phyloP scores from a whole-genome alignment of 2,888 invertebrate genomes.

The Dryocosmus kuriphilus region DNA sequence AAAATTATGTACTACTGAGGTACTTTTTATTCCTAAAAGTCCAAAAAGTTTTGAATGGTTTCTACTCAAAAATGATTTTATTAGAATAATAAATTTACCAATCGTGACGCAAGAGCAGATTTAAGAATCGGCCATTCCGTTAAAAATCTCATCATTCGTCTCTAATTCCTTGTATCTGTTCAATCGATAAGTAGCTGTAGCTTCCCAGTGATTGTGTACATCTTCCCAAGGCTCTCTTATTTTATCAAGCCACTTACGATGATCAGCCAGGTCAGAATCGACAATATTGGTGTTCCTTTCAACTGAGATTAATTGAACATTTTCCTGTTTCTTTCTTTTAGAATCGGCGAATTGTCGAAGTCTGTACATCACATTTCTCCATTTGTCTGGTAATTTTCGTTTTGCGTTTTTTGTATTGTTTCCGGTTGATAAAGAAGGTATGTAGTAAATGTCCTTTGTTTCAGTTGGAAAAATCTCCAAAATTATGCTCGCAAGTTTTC shows the following conservation, averaged over 20 bases:
- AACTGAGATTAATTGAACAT: no score
- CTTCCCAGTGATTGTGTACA: no score
- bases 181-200: slow-evolving; percentile 38
- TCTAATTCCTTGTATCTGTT: neutral
- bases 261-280: no score
- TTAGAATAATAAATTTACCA: slow-evolving; percentile 37
- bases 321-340: no score
- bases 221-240: no score
- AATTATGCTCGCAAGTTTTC: slow-evolving; percentile 34
- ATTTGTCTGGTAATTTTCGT: slow-evolving; percentile 44
- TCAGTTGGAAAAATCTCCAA: slow-evolving; percentile 40
- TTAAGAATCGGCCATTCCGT: slow-evolving; percentile 42
- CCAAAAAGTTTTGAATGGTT: neutral
- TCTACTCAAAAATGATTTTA: neutral
- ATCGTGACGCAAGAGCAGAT: slow-evolving; percentile 11
- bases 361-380: slow-evolving; percentile 32
- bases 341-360: no score
- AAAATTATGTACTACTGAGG: neutral
- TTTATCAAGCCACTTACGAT: no score
- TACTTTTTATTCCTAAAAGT: neutral
- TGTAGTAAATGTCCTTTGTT: slow-evolving; percentile 41
- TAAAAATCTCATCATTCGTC: neutral
- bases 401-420: slow-evolving; percentile 41
- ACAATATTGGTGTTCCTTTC: no score
- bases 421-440: slow-evolving; percentile 24